Base-by-base conservation (phyloP, 2,113 vertebrate genomes). In the Lepisosteus oculatus region DNA sequence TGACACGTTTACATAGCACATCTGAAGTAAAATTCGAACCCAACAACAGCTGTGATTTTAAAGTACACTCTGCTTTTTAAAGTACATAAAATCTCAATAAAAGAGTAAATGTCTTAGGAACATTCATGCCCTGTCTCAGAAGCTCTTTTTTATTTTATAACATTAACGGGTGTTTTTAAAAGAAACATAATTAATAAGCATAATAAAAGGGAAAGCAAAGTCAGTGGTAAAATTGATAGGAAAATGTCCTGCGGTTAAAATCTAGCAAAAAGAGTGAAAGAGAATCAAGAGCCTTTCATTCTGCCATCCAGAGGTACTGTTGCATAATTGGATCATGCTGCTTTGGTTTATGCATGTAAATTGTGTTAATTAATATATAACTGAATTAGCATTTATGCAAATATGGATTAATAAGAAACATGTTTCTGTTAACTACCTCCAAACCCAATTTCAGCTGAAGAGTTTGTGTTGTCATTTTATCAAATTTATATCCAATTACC, bases 401-500 rank as follows among this genome's bases (percentile, higher is more conserved):
- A 78, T 65, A 61, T 57, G 70, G 59, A 72, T 75, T 72, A 70
- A 78, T 72, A 67, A 63, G 70, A 54, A n/a, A 68, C 14, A 66
- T 65, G 72, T 68, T 74, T 76, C 63, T 56, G 63, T 64, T 61
- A 61, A 63, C 68, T 44, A 62, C 68, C 69, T 65, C 70, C 63
- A 63, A 73, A 79, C 69, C 61, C 55, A 13, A 62, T 68, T 63
- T 73, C 14, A 8, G 73, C 55, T 69, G 47, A 66, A 12, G 55
- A 68, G 72, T 71, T 76, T 67, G 65, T 70, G 69, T 76, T 62
- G 11, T 66, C 15, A 47, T 62, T 73, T 72, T 69, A 72, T 72
- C 74, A 72, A 74, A 75, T 80, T 76, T 72, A 74, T 65, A 70
- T 74, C 70, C 71, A 70, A 78, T 78, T 78, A 82, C 43, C 54